phyloP scores from a whole-genome alignment of 2,888 invertebrate genomes.

The Diaphora mendica region DNA sequence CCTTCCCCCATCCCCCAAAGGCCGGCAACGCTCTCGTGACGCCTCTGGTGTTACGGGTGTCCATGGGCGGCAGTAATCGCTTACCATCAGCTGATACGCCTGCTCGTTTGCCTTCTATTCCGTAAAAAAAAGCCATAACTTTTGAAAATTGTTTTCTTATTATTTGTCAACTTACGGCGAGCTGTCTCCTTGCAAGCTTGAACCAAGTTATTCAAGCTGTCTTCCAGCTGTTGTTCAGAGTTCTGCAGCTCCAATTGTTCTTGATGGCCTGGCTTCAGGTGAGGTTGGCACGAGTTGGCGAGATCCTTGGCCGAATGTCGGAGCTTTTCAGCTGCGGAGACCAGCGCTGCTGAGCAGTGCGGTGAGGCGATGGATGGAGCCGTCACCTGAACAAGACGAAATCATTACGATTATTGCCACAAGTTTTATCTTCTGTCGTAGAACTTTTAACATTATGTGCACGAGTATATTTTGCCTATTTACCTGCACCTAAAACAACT shows the following conservation, averaged over 20 bases:
- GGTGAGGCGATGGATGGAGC: constrained; percentile 49
- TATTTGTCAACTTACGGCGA: not conserved
- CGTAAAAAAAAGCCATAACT: too few relatives aligned
- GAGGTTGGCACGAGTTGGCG: constrained; percentile 35
- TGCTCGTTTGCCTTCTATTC: too few relatives aligned
- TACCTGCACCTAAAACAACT: not conserved
- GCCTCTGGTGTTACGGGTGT: too few relatives aligned
- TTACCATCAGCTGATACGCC: too few relatives aligned
- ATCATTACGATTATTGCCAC: too few relatives aligned
- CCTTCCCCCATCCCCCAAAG: too few relatives aligned
- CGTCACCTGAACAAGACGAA: constrained; percentile 48
- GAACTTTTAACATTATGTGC: too few relatives aligned
- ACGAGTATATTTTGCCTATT: too few relatives aligned
- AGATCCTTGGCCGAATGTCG: constrained; percentile 44
- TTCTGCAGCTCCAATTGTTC: constrained; percentile 12
- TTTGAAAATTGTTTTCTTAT: too few relatives aligned
- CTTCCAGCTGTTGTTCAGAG: constrained; percentile 33
- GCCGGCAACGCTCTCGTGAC: too few relatives aligned
- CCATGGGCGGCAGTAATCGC: too few relatives aligned
- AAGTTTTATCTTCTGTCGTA: not conserved
- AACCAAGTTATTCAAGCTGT: not conserved
- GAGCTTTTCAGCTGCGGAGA: constrained; percentile 49
- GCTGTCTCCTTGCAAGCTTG: constrained; percentile 5
- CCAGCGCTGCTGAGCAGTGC: constrained; percentile 49
- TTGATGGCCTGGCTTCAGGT: constrained; percentile 32